Evolutionary conservation across 2,888 invertebrate genomes (phyloP).

Genomic region (Xylota sylvarum): DNA sequence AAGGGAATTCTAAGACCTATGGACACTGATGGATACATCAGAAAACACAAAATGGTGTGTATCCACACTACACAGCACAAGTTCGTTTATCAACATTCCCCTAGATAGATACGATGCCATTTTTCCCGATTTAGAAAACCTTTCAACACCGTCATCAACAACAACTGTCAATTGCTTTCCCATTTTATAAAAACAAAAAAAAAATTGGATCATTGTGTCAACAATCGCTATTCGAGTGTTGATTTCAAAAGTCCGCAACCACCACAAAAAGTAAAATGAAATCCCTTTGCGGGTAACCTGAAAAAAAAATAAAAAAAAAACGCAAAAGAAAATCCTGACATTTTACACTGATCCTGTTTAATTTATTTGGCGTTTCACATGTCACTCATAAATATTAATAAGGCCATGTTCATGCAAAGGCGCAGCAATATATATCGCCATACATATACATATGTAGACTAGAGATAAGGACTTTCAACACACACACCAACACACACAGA

Average conservation of each 20-base stretch:
- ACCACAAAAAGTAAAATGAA: not conserved
- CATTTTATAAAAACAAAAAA: constrained; percentile 1
- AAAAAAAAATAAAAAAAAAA: not conserved
- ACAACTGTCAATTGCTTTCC: not conserved
- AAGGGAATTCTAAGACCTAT: too few relatives aligned
- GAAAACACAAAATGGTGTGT: too few relatives aligned
- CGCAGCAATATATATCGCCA: constrained; percentile 11
- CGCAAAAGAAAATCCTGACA: constrained; percentile 31
- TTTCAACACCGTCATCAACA: not conserved
- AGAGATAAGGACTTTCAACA: constrained; percentile 47
- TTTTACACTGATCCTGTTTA: constrained; percentile 72
- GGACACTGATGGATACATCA: too few relatives aligned
- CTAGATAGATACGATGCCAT: not conserved
- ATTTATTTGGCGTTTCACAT: constrained; percentile 69
- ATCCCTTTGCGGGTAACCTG: constrained; percentile 42
- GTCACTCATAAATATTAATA: constrained; percentile 76
- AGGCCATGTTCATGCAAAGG: constrained; percentile 63
- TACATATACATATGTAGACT: constrained; percentile 1
- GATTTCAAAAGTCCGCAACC: constrained; percentile 7
- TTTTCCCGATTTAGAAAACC: not conserved
- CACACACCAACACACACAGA: constrained; percentile 7
- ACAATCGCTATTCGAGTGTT: constrained; percentile 23
- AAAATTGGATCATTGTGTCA: constrained; percentile 7
- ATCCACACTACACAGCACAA: too few relatives aligned
- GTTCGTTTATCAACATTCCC: too few relatives aligned